Evolutionary conservation across 2,113 vertebrate genomes (phyloP), one percentile per base, ranked within the genome.

Genomic region (Cynocephalus volans): DNA sequence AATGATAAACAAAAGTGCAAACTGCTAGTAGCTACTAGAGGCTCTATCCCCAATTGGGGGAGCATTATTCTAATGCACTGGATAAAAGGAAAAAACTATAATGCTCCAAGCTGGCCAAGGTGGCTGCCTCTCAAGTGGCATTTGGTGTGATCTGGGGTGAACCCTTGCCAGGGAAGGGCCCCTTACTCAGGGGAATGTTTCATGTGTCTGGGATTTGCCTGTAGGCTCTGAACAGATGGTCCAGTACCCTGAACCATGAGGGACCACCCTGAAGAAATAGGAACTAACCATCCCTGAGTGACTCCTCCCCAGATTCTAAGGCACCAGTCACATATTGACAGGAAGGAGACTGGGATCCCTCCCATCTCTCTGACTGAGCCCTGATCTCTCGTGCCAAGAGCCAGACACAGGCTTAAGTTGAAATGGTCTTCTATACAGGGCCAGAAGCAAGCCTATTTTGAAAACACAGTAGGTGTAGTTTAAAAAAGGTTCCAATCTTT

Each of bases 381-480:
- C n/a, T 69, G 86, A 84, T 84, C 95, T 54, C 65, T 89, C 58
- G 60, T 72, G 64, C 93, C 95, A 96, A 96, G 65, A 96, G 67
- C 26, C 89, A 96, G 83, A 95, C 92, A 92, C 19, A 7, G 70
- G 83, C 62, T 92, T 92, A 80, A 60, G 75, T 36, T 96, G 73
- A 88, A 97, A 95, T 80, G 60, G 83, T 95, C 97, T 93, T 96
- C 93, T 75, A 83, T 56, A 69, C 52, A 58, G 89, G 89, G 79
- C 95, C 89, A 97, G 95, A 95, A 97, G 95, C 33, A 83, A 95
- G 79, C 93, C 97, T 97, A 97, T 96, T 97, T 97, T 95, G 96
- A 98, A 98, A 97, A 98, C 84, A 97, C 96, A 95, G 96, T 98
- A 98, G 96, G 97, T 98, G 96, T 96, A 96, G 75, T 96, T 97